These are phyloP conservation scores for Mus spicilegus DNA, from an alignment of 2,113 vertebrate genomes.

Conservation along the genomic window DNA sequence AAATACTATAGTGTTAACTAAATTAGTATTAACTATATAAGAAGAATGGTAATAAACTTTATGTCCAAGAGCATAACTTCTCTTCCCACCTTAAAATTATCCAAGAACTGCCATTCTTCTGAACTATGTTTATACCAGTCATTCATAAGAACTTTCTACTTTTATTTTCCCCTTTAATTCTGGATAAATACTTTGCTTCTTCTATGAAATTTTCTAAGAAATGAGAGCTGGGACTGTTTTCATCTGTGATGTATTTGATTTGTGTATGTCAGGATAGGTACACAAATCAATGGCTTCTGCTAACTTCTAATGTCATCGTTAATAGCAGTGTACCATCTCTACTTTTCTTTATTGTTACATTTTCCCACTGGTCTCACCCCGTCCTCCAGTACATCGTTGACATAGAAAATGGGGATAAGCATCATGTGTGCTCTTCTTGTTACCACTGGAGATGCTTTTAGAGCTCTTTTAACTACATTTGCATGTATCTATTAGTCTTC, in stretches of 20 bases:
- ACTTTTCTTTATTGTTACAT: conserved; percentile 20
- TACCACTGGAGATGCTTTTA: conserved; percentile 66
- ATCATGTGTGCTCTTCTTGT: neutral
- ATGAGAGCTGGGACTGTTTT: neutral
- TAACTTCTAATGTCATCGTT: conserved; percentile 27
- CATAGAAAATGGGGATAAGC: neutral
- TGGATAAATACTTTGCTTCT: neutral
- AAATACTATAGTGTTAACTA: neutral
- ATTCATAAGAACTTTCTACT: neutral
- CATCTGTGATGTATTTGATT: neutral
- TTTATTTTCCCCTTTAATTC: neutral
- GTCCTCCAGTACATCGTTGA: neutral
- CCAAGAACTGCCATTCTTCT: neutral
- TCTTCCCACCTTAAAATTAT: neutral
- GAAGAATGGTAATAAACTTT: neutral
- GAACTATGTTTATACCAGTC: neutral
- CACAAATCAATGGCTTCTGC: neutral
- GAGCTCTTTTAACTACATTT: conserved; percentile 50
- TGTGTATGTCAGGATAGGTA: neutral
- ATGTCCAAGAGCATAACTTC: neutral
- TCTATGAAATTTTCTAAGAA: neutral
- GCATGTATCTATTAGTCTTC: conserved; percentile 49
- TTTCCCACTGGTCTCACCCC: conserved; percentile 24
- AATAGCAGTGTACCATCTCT: neutral
- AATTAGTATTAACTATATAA: neutral